Percentiles rank a stretch among this genome's conserved stretches.
phyloP scores from a whole-genome alignment of 2,113 vertebrate genomes.

The Symphodus melops region DNA sequence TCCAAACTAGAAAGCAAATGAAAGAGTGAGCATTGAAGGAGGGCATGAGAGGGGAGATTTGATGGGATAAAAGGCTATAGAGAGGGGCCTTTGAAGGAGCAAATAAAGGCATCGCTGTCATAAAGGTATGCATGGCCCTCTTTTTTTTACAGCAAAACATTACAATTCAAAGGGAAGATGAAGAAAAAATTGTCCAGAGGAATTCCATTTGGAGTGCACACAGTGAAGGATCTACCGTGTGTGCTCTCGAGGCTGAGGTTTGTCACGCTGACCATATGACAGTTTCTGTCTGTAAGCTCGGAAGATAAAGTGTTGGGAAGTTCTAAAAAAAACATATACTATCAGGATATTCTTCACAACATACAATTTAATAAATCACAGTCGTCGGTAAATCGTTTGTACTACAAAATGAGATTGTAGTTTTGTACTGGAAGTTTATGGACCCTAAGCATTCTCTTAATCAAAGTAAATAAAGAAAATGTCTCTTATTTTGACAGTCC shows the following conservation, averaged over 20 bases:
- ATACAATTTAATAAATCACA: neutral
- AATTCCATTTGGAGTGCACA: neutral
- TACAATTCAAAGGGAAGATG: conserved; percentile 40
- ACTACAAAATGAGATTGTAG: neutral
- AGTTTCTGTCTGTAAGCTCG: neutral
- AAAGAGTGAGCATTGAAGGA: conserved; percentile 33
- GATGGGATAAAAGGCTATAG: conserved; percentile 55
- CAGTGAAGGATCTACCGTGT: neutral
- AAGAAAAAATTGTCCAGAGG: conserved; percentile 12
- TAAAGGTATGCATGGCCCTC: conserved; percentile 27
- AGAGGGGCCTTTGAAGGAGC: conserved; percentile 34
- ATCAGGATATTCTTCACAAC: neutral
- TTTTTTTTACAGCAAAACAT: conserved; percentile 18
- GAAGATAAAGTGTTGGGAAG: neutral
- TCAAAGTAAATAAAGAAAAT: too few species aligned
- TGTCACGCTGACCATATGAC: neutral
- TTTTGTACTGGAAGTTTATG: too few species aligned
- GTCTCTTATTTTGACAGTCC: too few species aligned
- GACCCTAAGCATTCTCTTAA: too few species aligned
- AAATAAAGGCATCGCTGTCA: conserved; percentile 55
- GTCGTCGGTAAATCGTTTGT: neutral
- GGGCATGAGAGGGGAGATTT: conserved; percentile 38
- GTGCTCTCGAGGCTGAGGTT: neutral
- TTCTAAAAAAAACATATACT: too few species aligned
- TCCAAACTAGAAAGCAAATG: conserved; percentile 15